Percentiles rank a stretch among this genome's conserved stretches.
phyloP scores from a whole-genome alignment of 2,888 invertebrate species.

The Thera obeliscata region DNA sequence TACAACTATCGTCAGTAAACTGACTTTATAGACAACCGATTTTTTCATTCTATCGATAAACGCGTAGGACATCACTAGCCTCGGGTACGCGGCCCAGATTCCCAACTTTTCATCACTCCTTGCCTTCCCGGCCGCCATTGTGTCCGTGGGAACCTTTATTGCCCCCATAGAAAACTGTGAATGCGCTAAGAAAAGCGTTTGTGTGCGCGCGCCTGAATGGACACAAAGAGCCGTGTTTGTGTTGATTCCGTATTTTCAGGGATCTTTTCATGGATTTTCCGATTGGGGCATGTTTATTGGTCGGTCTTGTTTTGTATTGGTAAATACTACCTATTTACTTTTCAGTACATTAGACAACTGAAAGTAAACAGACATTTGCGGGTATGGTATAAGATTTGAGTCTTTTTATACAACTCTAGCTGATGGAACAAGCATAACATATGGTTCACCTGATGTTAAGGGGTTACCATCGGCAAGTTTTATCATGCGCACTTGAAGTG shows the following conservation, averaged over 20 bases:
- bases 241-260: conserved; percentile 59
- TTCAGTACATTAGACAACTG: not conserved
- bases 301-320: conserved; percentile 69
- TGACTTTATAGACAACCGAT: no score
- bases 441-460: no score
- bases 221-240: conserved; percentile 67
- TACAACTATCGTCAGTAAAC: no score
- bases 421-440: no score
- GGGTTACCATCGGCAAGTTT: no score
- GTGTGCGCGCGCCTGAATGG: conserved; percentile 72
- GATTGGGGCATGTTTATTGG: conserved; percentile 69
- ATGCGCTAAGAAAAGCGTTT: conserved; percentile 82
- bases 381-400: no score
- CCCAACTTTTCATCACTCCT: conserved; percentile 82
- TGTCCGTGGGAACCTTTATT: conserved; percentile 84
- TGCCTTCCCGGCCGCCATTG: conserved; percentile 72
- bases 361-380: no score
- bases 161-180: conserved; percentile 82
- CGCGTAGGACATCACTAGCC: conserved; percentile 61
- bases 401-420: no score
- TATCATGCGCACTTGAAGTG: no score
- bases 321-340: not conserved
- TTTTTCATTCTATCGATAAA: conserved; percentile 47
- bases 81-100: conserved; percentile 80
- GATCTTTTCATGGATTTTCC: conserved; percentile 72